Evolutionary conservation across 2,113 vertebrate genomes (phyloP).

Genomic region (Rhinoderma darwinii): DNA sequence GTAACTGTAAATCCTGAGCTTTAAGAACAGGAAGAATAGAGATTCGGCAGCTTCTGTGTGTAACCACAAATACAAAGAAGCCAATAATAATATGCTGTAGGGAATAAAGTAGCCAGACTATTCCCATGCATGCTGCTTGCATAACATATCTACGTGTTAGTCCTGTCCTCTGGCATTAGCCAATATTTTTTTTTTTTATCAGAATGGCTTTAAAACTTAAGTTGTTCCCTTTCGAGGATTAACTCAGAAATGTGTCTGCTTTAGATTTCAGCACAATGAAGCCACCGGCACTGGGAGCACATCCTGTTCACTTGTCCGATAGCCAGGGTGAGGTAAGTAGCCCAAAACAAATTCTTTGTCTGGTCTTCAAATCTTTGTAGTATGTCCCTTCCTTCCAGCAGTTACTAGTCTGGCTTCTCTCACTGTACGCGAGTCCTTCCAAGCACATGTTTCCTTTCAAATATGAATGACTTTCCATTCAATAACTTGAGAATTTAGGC

Average conservation of each 20-base stretch:
- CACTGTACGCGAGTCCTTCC: neutral
- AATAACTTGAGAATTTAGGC: conserved; percentile 4
- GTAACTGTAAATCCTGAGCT: neutral
- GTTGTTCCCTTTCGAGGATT: conserved; percentile 30
- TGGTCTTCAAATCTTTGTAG: conserved; percentile 1
- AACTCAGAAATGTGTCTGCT: conserved; percentile 30
- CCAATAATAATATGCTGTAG: conserved; percentile 17
- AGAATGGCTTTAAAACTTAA: conserved; percentile 9
- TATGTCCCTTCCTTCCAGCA: neutral
- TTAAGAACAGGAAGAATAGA: neutral
- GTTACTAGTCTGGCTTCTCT: conserved; percentile 39
- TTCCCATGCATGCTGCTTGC: neutral
- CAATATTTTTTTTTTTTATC: neutral
- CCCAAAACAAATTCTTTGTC: conserved; percentile 5
- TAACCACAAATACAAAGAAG: neutral
- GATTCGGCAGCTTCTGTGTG: conserved; percentile 1
- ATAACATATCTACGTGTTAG: neutral
- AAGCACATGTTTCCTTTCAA: conserved; percentile 53
- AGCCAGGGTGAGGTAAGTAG: conserved; percentile 4
- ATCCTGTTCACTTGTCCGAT: conserved; percentile 6
- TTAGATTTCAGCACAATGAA: conserved; percentile 34
- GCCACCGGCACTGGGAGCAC: conserved; percentile 3
- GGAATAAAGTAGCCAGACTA: neutral
- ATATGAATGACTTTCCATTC: conserved; percentile 39
- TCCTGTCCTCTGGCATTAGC: neutral